Conservation (phyloP, 2,888 invertebrate genomes). For the Graphium colonna region DNA sequence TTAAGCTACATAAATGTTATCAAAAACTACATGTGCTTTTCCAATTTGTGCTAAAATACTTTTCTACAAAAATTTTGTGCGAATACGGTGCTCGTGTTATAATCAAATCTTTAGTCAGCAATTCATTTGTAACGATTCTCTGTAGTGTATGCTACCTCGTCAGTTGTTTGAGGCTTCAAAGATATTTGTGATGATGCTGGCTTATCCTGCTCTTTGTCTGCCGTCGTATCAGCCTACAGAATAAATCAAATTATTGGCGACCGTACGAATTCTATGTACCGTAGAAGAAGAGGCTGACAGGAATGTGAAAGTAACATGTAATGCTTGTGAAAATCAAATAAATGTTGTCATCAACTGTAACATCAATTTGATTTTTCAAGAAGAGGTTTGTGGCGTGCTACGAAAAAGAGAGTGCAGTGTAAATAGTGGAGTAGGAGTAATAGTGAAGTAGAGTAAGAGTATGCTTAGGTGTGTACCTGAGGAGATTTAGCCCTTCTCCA, state of each 20-base stretch:
- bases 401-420: too few species aligned
- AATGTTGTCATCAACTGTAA: too few species aligned
- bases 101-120: slow-evolving; percentile 35
- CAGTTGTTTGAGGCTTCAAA: slow-evolving; percentile 55
- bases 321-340: slow-evolving; percentile 5
- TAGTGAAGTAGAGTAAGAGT: background rate
- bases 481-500: slow-evolving; percentile 67
- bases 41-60: slow-evolving; percentile 4
- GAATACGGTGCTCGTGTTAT: slow-evolving; percentile 37
- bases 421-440: background rate
- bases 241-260: slow-evolving; percentile 65
- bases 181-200: slow-evolving; percentile 59
- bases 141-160: slow-evolving; percentile 65
- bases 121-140: slow-evolving; percentile 31
- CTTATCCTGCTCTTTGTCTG: slow-evolving; percentile 54
- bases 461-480: slow-evolving; percentile 48
- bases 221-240: slow-evolving; percentile 68
- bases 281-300: background rate
- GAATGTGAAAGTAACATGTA: slow-evolving; percentile 1
- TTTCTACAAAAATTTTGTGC: slow-evolving; percentile 14
- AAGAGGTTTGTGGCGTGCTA: too few species aligned
- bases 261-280: slow-evolving; percentile 42
- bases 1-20: slow-evolving; percentile 15
- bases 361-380: too few species aligned
- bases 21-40: slow-evolving; percentile 18